Conservation (phyloP, 2,888 invertebrate species). For the Drosophila leonis region DNA sequence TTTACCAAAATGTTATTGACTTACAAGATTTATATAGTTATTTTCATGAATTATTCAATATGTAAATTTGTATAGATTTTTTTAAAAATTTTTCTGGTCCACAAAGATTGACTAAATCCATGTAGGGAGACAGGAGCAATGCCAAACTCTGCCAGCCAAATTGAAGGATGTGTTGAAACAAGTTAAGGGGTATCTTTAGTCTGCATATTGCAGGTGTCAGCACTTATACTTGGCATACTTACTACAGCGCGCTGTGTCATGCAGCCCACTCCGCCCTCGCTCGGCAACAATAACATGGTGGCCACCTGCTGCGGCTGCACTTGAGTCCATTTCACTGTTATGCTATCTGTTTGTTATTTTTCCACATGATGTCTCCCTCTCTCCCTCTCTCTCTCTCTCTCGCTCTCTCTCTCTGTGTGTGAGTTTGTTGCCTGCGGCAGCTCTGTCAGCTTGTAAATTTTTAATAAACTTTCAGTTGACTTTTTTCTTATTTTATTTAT, state of each 20-base stretch:
- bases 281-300: slow-evolving; percentile 65
- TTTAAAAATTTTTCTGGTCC: too few species aligned
- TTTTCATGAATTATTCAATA: too few species aligned
- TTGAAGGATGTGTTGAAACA: neutral
- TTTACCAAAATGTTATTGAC: too few species aligned
- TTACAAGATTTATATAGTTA: too few species aligned
- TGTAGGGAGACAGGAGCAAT: too few species aligned
- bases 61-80: too few species aligned
- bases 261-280: slow-evolving; percentile 9
- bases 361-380: slow-evolving; percentile 19
- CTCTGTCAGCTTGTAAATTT: slow-evolving; percentile 66
- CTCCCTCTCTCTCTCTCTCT: neutral
- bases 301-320: slow-evolving; percentile 81
- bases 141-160: neutral
- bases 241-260: slow-evolving; percentile 15
- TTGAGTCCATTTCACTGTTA: slow-evolving; percentile 72
- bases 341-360: slow-evolving; percentile 62
- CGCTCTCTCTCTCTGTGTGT: slow-evolving; percentile 11
- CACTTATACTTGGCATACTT: slow-evolving; percentile 6
- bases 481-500: slow-evolving; percentile 40
- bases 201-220: neutral
- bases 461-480: slow-evolving; percentile 72
- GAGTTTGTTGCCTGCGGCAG: slow-evolving; percentile 40
- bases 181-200: slow-evolving; percentile 6
- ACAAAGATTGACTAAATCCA: too few species aligned